Percentiles rank a stretch among this genome's conserved stretches.
These are phyloP conservation scores for Cyrtorhinus lividipennis DNA, from an alignment of 1,140 invertebrate species.

Conservation along the genomic window DNA sequence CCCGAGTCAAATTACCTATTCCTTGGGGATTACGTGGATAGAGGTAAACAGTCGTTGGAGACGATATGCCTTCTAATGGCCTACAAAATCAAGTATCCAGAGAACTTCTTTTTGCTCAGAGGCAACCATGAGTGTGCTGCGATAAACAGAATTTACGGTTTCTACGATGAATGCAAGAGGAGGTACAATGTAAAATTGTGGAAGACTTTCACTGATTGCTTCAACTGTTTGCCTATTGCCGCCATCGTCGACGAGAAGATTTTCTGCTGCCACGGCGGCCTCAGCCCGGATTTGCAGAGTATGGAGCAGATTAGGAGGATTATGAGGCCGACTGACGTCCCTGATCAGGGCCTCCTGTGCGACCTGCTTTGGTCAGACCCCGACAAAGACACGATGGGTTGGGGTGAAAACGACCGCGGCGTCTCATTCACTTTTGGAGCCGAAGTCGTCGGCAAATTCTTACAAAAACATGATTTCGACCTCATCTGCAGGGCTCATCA, in stretches of 20 bases:
- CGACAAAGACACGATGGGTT: constrained; percentile 51
- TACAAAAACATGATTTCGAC: constrained; percentile 61
- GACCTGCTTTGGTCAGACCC: constrained; percentile 78
- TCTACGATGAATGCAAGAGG: too few species aligned
- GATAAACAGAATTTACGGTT: constrained; percentile 91
- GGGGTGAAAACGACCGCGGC: constrained; percentile 58
- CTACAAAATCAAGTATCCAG: constrained; percentile 92
- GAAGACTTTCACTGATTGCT: too few species aligned
- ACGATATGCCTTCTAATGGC: constrained; percentile 74
- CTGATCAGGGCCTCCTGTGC: constrained; percentile 51
- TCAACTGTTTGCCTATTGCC: too few species aligned
- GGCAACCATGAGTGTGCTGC: constrained; percentile 80
- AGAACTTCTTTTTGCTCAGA: constrained; percentile 79
- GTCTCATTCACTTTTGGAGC: constrained; percentile 59
- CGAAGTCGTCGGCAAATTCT: constrained; percentile 54
- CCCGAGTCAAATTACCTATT: too few species aligned
- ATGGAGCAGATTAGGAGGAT: too few species aligned
- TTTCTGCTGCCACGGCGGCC: too few species aligned
- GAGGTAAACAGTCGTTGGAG: too few species aligned
- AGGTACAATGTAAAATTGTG: constrained; percentile 92
- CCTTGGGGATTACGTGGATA: too few species aligned
- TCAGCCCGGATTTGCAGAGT: too few species aligned
- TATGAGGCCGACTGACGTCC: too few species aligned
- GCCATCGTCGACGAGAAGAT: too few species aligned
- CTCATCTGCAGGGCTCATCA: constrained; percentile 68